Percentiles rank a stretch among this genome's conserved stretches.
These are phyloP conservation scores for Diaperis boleti DNA, from an alignment of 2,888 invertebrate species.

Conservation along the genomic window DNA sequence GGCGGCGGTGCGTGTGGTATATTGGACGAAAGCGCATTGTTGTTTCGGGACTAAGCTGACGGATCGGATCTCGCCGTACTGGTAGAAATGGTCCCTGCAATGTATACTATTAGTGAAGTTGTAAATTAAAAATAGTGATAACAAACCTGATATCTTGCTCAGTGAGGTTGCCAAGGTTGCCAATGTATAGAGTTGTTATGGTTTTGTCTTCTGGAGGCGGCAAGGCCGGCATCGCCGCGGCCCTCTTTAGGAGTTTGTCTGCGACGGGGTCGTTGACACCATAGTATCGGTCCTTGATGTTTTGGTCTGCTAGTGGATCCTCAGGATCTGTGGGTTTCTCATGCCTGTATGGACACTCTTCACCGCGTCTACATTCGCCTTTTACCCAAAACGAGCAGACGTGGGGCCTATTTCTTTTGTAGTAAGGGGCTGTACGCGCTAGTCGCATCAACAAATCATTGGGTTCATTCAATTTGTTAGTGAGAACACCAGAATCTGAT, in stretches of 20 bases:
- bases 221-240: conserved; percentile 93
- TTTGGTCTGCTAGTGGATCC: conserved; percentile 95
- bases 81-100: conserved; percentile 93
- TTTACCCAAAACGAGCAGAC: conserved; percentile 99
- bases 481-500: conserved; percentile 68
- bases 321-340: conserved; percentile 98
- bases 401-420: conserved; percentile 94
- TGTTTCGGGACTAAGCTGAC: conserved; percentile 93
- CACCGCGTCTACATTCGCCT: conserved; percentile 95
- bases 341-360: conserved; percentile 96
- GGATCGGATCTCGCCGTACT: conserved; percentile 97
- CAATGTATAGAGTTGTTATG: conserved; percentile 98
- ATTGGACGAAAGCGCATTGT: conserved; percentile 97
- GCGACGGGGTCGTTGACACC: conserved; percentile 97
- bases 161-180: conserved; percentile 90
- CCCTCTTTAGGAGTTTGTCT: conserved; percentile 90
- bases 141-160: conserved; percentile 85
- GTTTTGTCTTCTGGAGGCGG: conserved; percentile 96
- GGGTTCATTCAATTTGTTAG: conserved; percentile 81
- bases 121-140: too few species aligned
- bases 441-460: conserved; percentile 87
- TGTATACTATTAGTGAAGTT: conserved; percentile 3
- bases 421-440: conserved; percentile 93
- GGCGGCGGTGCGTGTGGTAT: conserved; percentile 89
- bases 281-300: conserved; percentile 94